Conservation (phyloP, 2,797 vertebrate genomes). For the Pteronotus mesoamericanus region DNA sequence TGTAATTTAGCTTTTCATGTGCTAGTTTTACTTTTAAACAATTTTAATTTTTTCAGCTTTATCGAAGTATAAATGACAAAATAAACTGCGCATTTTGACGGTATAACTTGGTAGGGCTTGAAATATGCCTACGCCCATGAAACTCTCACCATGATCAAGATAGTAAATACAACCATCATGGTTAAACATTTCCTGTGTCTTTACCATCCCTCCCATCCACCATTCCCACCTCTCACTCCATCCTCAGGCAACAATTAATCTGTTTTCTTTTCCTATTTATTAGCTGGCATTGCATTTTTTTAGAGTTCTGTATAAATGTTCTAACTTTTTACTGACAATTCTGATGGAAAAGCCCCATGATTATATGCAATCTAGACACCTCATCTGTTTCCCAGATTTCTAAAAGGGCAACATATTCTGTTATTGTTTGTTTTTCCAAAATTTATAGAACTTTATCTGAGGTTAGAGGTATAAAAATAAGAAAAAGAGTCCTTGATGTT, state of each 20-base stretch:
- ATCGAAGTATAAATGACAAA: slow-evolving; percentile 1
- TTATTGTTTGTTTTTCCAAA: slow-evolving; percentile 81
- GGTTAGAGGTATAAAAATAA: slow-evolving; percentile 59
- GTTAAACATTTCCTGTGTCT: background rate
- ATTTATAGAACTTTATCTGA: slow-evolving; percentile 82
- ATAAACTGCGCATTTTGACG: background rate
- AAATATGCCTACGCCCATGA: background rate
- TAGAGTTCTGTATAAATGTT: background rate
- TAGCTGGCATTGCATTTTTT: background rate
- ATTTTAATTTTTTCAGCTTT: background rate
- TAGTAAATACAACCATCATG: background rate
- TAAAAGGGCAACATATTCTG: slow-evolving; percentile 68
- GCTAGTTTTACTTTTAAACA: background rate
- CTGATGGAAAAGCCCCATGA: slow-evolving; percentile 84
- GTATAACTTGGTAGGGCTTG: background rate
- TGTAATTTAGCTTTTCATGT: background rate
- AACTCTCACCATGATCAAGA: background rate
- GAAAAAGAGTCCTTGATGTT: slow-evolving; percentile 64
- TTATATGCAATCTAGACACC: slow-evolving; percentile 79
- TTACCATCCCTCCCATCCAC: background rate
- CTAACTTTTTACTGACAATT: slow-evolving; percentile 83
- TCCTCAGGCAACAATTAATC: background rate
- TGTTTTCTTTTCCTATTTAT: background rate
- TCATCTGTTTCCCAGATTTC: slow-evolving; percentile 81
- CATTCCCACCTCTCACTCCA: background rate